phyloP scores from a whole-genome alignment of 1,140 invertebrate species.

The Sarcophaga bullata region DNA sequence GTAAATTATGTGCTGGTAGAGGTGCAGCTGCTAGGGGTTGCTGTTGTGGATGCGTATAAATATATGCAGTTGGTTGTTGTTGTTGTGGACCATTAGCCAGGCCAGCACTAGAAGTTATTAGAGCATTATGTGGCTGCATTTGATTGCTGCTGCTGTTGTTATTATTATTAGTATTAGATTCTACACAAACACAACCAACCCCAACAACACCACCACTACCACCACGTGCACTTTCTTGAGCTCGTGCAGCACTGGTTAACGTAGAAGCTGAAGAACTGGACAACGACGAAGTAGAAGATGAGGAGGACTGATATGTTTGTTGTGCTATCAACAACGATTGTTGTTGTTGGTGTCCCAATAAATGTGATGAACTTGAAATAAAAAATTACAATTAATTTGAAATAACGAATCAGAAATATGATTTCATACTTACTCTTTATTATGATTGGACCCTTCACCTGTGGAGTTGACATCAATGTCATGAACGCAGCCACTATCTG shows the following conservation, averaged over 20 bases:
- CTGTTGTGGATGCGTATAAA: constrained; percentile 29
- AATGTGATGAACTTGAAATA: neutral
- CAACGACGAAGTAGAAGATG: neutral
- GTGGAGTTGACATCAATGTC: neutral
- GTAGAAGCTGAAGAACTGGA: neutral
- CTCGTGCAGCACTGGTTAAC: constrained; percentile 20
- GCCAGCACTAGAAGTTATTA: neutral
- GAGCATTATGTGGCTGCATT: neutral
- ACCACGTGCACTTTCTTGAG: neutral
- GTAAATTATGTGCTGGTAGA: constrained; percentile 42
- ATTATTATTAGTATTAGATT: neutral
- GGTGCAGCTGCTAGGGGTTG: constrained; percentile 37
- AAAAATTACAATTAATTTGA: neutral
- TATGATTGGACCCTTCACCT: neutral
- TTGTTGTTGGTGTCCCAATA: constrained; percentile 35
- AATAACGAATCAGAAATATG: no score
- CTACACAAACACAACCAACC: neutral
- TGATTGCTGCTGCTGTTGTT: neutral
- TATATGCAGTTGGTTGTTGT: neutral
- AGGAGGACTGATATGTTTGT: constrained; percentile 3
- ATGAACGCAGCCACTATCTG: neutral
- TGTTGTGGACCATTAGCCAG: neutral
- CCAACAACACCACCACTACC: neutral
- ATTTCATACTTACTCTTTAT: neutral
- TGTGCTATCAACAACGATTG: neutral